Base-by-base conservation (phyloP, 2,797 vertebrate genomes). In the Astyanax mexicanus region DNA sequence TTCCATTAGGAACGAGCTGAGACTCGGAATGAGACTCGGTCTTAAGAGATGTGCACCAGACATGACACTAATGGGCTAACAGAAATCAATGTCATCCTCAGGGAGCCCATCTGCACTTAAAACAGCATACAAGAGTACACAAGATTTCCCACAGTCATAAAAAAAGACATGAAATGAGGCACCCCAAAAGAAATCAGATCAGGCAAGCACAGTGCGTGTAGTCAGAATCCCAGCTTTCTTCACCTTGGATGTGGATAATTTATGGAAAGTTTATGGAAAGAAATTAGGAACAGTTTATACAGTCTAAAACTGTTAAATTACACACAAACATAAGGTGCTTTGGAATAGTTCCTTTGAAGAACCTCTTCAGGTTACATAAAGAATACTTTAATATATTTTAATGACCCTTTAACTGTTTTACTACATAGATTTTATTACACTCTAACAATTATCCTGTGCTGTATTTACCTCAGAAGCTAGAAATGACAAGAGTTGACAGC, bases 11-110 rank as follows among this genome's bases (percentile, higher is more conserved):
- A 77, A 49, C 78, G 47, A 88, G 67, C 74, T 44, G 74, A 81
- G 75, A 78, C 72, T 6, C 80, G 77, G 45, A 67, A 74, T 44
- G 74, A 81, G 75, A 78, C 72, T 6, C 80, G 77, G 45, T 84
- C 86, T 85, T 79, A n/a, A 82, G 3, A 0, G 55, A 58, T 79
- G 69, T 65, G 72, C 64, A 68, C 77, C 67, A 80, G 64, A 42
- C 21, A 0, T 84, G 84, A 88, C 85, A 84, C 80, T 87, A 84
- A 90, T 89, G 86, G 79, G 79, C 83, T 87, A 88, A 88, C 80
- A 85, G 86, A 86, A 80, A 84, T 38, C 80, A 85, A 83, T 84
- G 77, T 79, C 80, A 79, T 81, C 62, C 66, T 85, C 70, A 79
- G 73, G 67, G 25, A 83, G 81, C 83, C 73, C 68, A 60, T 58